Conservation (phyloP, 2,113 vertebrate genomes). For the Paedocypris sp. region DNA sequence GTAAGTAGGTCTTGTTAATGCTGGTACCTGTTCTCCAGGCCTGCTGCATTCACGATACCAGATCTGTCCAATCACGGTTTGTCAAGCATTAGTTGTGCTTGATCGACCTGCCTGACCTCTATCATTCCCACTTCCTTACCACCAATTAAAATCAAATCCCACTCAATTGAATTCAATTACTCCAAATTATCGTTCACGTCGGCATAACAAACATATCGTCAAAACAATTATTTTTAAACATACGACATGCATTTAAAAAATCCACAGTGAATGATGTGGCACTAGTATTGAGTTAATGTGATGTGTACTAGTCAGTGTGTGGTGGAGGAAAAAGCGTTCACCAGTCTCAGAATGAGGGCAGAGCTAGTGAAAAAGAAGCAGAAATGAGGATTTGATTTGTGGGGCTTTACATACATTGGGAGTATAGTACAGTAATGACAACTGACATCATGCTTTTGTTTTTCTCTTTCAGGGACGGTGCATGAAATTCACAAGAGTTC, state of each 20-base stretch:
- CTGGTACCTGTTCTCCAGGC: neutral
- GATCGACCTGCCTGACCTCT: slow-evolving; percentile 7
- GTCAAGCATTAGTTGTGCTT: neutral
- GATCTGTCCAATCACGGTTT: neutral
- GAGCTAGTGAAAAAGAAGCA: neutral
- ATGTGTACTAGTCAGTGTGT: neutral
- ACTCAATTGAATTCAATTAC: slow-evolving; percentile 26
- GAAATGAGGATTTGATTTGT: neutral
- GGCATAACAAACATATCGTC: slow-evolving; percentile 4
- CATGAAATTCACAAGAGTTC: slow-evolving; percentile 60
- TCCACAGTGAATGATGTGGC: slow-evolving; percentile 5
- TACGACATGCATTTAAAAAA: neutral
- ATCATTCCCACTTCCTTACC: slow-evolving; percentile 1
- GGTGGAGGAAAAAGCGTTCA: neutral
- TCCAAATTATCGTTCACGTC: slow-evolving; percentile 22
- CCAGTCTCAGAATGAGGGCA: slow-evolving; percentile 17
- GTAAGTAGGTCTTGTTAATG: neutral
- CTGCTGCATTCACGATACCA: neutral
- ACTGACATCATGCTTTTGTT: slow-evolving; percentile 3
- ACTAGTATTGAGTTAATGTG: neutral
- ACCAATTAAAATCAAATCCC: slow-evolving; percentile 12
- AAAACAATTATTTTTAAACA: neutral
- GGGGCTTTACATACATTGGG: slow-evolving; percentile 14
- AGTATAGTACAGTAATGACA: neutral
- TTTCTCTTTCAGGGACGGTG: slow-evolving; percentile 55